Base-by-base conservation (phyloP, 2,888 invertebrate genomes). In the Hedya salicella region DNA sequence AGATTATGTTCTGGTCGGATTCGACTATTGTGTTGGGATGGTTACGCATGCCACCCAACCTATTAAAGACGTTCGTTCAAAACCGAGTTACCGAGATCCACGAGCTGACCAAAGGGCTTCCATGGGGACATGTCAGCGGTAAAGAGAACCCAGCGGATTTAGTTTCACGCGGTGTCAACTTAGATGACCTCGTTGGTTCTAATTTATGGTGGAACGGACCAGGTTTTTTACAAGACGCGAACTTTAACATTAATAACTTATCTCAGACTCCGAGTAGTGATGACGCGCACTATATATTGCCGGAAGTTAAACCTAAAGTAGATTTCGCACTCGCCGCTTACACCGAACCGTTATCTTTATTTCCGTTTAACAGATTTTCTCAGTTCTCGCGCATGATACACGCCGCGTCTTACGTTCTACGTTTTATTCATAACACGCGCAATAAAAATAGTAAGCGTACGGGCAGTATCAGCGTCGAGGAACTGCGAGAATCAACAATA, bases 171-270 rank as follows among this genome's bases (percentile, higher is more conserved):
- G 75, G 76, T 2, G 48, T 62, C 0, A 19, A 36, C 14, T 21
- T 70, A 3, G 65, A 69, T 11, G 30, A 42, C 5, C 62, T 74
- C 9, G 36, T 14, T 13, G 6, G n/a, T 9, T 71, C 61, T 8
- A 32, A 46, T 14, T 32, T 73, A 6, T 75, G 75, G 75, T 74
- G 73, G 74, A 13, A 59, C 8, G 75, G 75, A 0, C 73, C 73
- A 0, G 0, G 42, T 8, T 71, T 70, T 57, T 39, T 70, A 57
- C 56, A 63, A 5, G 48, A 65, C 14, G 14, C 19, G 36, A 44
- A 69, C 17, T 68, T 62, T 36, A 36, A 61, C 13, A 44, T n/a
- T 30, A 48, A 14, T 25, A 11, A 19, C 1, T 32, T 11, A 30
- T 4, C 64, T 32, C 32, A 32, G 9, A 9, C 9, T 32, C 32